Percentiles rank a stretch among this genome's conserved stretches.
Conservation (phyloP, 30 jellyfish, hydroid and myxozoan genomes). For the Cassiopea andromeda region DNA sequence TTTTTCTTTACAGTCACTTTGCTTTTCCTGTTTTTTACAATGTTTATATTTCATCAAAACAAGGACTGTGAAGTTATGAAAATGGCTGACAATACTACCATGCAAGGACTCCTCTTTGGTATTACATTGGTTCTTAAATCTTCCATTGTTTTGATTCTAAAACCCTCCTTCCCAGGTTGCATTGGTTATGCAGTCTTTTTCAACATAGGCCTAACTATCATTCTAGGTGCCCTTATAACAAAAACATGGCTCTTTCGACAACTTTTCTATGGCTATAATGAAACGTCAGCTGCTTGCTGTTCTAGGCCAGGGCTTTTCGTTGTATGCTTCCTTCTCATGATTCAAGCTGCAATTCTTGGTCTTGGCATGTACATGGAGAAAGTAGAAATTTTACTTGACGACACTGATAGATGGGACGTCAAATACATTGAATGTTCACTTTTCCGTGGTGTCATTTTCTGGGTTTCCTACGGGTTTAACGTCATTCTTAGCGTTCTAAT, state of each 20-base stretch:
- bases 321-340: slow-evolving; percentile 34
- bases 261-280: slow-evolving; percentile 59
- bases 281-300: slow-evolving; percentile 42
- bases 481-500: slow-evolving; percentile 72
- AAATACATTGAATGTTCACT: slow-evolving; percentile 78
- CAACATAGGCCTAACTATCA: slow-evolving; percentile 79
- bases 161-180: slow-evolving; percentile 76
- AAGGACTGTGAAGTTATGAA: slow-evolving; percentile 84
- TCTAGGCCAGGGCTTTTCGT: slow-evolving; percentile 71
- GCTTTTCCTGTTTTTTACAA: slow-evolving; percentile 68
- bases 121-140: slow-evolving; percentile 54
- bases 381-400: slow-evolving; percentile 43
- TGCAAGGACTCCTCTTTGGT: slow-evolving; percentile 70
- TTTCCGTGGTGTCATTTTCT: slow-evolving; percentile 72
- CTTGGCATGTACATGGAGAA: slow-evolving; percentile 58
- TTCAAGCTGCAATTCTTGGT: slow-evolving; percentile 58
- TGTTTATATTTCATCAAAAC: slow-evolving; percentile 89
- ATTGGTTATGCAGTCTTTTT: slow-evolving; percentile 60
- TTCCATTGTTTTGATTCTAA: slow-evolving; percentile 72
- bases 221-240: slow-evolving; percentile 72
- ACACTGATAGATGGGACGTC: slow-evolving; percentile 83
- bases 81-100: slow-evolving; percentile 65
- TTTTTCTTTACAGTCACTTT: slow-evolving; percentile 78
- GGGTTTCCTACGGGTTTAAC: slow-evolving; percentile 82
- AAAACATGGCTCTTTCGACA: slow-evolving; percentile 60